Evolutionary conservation across 2,888 invertebrate species (phyloP).

Genomic region (Neoascia interrupta): DNA sequence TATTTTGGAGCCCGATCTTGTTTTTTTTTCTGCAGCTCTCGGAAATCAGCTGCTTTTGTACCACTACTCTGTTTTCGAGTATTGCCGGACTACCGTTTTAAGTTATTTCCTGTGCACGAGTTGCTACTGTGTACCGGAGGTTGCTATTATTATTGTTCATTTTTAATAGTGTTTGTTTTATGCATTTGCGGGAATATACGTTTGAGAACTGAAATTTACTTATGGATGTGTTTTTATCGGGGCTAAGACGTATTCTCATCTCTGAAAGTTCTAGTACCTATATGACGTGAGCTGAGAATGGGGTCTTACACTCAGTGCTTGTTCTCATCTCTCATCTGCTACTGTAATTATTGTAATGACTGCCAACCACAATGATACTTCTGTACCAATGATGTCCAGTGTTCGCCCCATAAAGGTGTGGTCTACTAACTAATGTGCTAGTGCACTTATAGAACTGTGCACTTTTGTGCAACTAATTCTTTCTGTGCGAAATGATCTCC

Average conservation of each 20-base stretch:
- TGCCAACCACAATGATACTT: conserved; percentile 59
- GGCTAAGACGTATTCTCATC: too few relatives aligned
- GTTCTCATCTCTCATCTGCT: conserved; percentile 40
- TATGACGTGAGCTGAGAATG: conserved; percentile 52
- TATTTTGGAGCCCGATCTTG: conserved; percentile 37
- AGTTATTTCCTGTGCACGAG: conserved; percentile 22
- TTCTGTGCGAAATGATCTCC: conserved; percentile 60
- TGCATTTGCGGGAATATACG: too few relatives aligned
- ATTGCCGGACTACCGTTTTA: conserved; percentile 20
- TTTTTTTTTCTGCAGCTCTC: conserved; percentile 6
- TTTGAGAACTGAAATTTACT: too few relatives aligned
- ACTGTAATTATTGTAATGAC: conserved; percentile 21
- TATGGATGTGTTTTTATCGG: too few relatives aligned
- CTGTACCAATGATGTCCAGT: conserved; percentile 67
- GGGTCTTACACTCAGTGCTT: conserved; percentile 55
- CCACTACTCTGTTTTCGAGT: conserved; percentile 38
- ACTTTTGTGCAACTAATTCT: conserved; percentile 38
- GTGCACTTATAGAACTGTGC: conserved; percentile 51
- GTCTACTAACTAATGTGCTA: conserved; percentile 64
- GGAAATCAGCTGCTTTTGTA: conserved; percentile 43
- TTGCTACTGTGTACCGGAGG: conserved; percentile 20
- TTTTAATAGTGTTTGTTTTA: too few relatives aligned
- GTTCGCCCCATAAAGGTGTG: conserved; percentile 69
- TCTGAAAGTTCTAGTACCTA: too few relatives aligned
- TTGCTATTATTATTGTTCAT: too few relatives aligned